These are phyloP conservation scores for Melolontha melolontha DNA, from an alignment of 2,888 invertebrate species.

Conservation along the genomic window DNA sequence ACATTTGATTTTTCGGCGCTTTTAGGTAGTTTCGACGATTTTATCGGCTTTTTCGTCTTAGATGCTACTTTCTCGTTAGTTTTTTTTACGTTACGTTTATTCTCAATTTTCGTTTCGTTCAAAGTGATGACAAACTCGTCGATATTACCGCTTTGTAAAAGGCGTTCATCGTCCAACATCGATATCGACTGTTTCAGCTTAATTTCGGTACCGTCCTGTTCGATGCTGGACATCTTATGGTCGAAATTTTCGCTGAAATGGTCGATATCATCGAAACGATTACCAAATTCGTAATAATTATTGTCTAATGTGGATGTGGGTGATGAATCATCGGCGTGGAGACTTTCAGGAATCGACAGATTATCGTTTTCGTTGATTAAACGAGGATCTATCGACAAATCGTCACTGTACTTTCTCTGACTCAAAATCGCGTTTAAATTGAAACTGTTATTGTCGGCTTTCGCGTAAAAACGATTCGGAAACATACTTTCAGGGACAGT, in stretches of 20 bases:
- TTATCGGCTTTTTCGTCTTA: slow-evolving; percentile 13
- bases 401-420: slow-evolving; percentile 57
- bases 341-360: slow-evolving; percentile 68
- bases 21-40: slow-evolving; percentile 33
- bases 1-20: slow-evolving; percentile 64
- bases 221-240: slow-evolving; percentile 64
- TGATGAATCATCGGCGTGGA: slow-evolving; percentile 54
- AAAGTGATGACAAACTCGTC: slow-evolving; percentile 42
- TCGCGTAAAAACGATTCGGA: slow-evolving; percentile 14
- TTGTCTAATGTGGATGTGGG: slow-evolving; percentile 56
- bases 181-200: slow-evolving; percentile 41
- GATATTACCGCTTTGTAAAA: slow-evolving; percentile 38
- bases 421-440: slow-evolving; percentile 48
- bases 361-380: slow-evolving; percentile 80
- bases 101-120: slow-evolving; percentile 57
- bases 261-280: slow-evolving; percentile 57
- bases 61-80: not conserved
- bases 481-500: not conserved
- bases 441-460: slow-evolving; percentile 40
- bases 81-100: slow-evolving; percentile 6
- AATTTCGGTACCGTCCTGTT: slow-evolving; percentile 32
- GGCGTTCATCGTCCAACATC: slow-evolving; percentile 35
- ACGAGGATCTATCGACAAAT: slow-evolving; percentile 68
- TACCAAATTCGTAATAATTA: slow-evolving; percentile 46
- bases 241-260: slow-evolving; percentile 68